Evolutionary conservation across 1,140 invertebrate species (phyloP).

Genomic region (Bilobella aurantiaca): DNA sequence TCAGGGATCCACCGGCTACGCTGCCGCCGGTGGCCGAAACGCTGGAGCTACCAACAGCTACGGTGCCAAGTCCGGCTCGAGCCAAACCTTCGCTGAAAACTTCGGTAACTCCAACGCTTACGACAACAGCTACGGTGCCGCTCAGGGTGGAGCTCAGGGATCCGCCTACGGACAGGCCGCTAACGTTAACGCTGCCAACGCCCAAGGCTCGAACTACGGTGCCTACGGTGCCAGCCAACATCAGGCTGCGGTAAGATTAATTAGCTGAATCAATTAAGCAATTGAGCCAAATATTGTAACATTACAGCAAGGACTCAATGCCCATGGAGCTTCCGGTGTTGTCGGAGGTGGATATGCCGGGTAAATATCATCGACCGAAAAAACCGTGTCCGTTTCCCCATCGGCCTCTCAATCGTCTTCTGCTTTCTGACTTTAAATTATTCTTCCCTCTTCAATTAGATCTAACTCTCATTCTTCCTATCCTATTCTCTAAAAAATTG

Average conservation of each 20-base stretch:
- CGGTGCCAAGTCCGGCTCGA: neutral
- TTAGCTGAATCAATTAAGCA: neutral
- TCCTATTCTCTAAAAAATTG: neutral
- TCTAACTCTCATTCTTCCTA: neutral
- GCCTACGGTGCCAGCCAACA: neutral
- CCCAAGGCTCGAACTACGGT: neutral
- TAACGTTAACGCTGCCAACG: neutral
- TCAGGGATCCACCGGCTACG: neutral
- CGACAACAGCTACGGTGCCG: neutral
- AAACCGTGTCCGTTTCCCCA: too few species aligned
- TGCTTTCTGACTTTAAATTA: neutral
- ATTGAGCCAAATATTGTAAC: neutral
- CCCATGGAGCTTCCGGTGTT: neutral
- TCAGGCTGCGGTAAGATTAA: neutral
- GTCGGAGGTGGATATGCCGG: neutral
- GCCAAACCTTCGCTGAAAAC: neutral
- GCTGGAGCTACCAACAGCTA: neutral
- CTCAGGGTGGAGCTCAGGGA: neutral
- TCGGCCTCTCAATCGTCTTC: too few species aligned
- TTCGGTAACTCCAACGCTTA: conserved; percentile 2
- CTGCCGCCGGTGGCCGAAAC: neutral
- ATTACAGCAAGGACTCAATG: neutral
- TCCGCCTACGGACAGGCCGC: neutral
- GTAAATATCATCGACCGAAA: neutral
- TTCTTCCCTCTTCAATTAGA: neutral